Percentiles rank a stretch among this genome's conserved stretches.
Evolutionary conservation across 2,113 vertebrate species (phyloP).

Genomic region (Myocastor coypus): DNA sequence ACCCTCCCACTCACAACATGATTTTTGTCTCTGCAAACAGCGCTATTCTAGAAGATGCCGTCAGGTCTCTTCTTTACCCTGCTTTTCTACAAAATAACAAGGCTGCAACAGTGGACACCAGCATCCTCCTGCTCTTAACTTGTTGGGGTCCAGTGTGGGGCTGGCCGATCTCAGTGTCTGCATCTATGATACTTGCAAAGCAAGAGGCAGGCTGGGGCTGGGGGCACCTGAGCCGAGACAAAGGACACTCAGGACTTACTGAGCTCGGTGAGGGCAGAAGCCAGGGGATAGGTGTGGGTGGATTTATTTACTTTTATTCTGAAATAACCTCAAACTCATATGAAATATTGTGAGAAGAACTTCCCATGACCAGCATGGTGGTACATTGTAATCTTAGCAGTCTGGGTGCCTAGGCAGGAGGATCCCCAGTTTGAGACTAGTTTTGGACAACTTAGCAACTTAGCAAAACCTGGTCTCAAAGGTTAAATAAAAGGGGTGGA

Average conservation of each 20-base stretch:
- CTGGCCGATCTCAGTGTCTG: not conserved
- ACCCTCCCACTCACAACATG: not conserved
- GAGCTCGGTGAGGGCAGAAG: not conserved
- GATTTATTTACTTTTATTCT: not conserved
- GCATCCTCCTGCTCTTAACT: not conserved
- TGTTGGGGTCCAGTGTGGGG: not conserved
- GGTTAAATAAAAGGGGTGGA: not conserved
- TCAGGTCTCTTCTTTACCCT: fast-evolving
- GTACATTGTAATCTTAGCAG: not conserved
- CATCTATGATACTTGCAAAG: not conserved
- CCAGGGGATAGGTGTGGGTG: not conserved
- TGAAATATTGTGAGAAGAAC: not conserved
- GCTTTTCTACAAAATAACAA: not conserved
- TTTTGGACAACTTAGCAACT: not conserved
- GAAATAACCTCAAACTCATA: not conserved
- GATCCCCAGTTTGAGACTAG: not conserved
- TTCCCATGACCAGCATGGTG: not conserved
- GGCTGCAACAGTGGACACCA: not conserved
- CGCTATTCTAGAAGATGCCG: not conserved
- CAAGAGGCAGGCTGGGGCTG: not conserved
- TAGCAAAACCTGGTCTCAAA: not conserved
- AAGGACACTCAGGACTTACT: not conserved
- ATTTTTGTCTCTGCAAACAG: not conserved
- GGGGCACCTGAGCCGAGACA: not conserved
- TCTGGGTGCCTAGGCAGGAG: not conserved